Evolutionary conservation across 2,797 vertebrate species (phyloP).

Genomic region (Silurus lanzhouensis): DNA sequence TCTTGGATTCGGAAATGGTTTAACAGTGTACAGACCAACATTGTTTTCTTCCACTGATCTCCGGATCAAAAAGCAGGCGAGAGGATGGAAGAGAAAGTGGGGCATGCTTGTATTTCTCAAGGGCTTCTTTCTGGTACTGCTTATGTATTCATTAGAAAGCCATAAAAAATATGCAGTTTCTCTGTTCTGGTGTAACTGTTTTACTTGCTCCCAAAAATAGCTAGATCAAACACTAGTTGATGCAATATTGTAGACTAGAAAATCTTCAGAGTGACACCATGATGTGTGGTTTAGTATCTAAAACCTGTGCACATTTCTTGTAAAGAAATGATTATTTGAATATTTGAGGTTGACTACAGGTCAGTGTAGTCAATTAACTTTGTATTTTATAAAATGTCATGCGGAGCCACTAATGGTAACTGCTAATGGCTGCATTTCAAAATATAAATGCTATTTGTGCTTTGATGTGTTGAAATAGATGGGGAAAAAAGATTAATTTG

Average conservation of each 20-base stretch:
- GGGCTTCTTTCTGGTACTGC: slow-evolving; percentile 50
- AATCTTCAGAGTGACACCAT: background rate
- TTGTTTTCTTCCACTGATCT: slow-evolving; percentile 45
- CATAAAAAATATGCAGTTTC: slow-evolving; percentile 44
- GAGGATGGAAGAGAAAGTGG: slow-evolving; percentile 47
- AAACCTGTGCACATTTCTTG: background rate
- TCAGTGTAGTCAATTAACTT: background rate
- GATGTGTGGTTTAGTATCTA: slow-evolving; percentile 11
- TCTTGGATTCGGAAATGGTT: slow-evolving; percentile 10
- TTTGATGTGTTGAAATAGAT: slow-evolving; percentile 6
- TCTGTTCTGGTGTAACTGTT: slow-evolving; percentile 7
- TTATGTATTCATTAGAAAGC: slow-evolving; percentile 55
- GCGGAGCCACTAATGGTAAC: background rate
- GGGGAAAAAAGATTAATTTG: background rate
- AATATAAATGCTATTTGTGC: background rate
- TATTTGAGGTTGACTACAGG: background rate
- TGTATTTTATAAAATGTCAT: background rate
- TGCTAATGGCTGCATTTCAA: background rate
- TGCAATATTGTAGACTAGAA: background rate
- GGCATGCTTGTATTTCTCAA: slow-evolving; percentile 52
- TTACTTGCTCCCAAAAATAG: slow-evolving; percentile 25
- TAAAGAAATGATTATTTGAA: background rate
- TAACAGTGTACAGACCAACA: slow-evolving; percentile 17
- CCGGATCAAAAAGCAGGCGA: slow-evolving; percentile 45
- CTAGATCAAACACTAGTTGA: slow-evolving; percentile 22